phyloP scores from a whole-genome alignment of 2,113 vertebrate species.

The Odocoileus hemionus region DNA sequence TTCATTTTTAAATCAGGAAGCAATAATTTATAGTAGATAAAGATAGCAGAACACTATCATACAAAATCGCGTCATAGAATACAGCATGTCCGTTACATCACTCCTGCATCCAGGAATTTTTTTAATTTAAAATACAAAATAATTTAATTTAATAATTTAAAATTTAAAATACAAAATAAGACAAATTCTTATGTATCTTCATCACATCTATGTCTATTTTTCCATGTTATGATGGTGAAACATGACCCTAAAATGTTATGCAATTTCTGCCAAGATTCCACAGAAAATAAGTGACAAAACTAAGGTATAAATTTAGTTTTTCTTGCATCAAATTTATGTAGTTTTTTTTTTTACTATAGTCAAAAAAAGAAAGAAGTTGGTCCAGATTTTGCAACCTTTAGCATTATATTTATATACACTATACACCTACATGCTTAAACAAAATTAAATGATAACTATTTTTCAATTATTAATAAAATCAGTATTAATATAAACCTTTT shows the following conservation, averaged over 20 bases:
- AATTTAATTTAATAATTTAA: neutral
- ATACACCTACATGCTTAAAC: neutral
- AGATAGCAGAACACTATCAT: neutral
- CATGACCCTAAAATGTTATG: neutral
- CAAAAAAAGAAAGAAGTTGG: neutral
- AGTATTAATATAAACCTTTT: neutral
- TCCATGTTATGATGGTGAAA: neutral
- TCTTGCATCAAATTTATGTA: neutral
- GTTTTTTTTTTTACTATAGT: neutral
- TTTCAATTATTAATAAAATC: neutral
- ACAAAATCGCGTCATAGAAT: neutral
- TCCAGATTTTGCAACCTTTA: neutral
- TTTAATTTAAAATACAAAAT: neutral
- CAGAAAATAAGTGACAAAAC: neutral
- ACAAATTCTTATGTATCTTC: neutral
- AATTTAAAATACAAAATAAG: neutral
- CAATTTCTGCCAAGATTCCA: neutral
- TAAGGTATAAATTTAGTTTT: neutral
- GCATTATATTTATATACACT: neutral
- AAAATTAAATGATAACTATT: neutral
- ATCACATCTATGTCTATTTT: neutral
- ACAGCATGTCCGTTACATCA: neutral
- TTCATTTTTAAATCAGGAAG: neutral
- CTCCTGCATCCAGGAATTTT: neutral
- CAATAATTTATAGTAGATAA: neutral